Evolutionary conservation across 2,888 invertebrate species (phyloP).

Genomic region (Hypena proboscidalis): DNA sequence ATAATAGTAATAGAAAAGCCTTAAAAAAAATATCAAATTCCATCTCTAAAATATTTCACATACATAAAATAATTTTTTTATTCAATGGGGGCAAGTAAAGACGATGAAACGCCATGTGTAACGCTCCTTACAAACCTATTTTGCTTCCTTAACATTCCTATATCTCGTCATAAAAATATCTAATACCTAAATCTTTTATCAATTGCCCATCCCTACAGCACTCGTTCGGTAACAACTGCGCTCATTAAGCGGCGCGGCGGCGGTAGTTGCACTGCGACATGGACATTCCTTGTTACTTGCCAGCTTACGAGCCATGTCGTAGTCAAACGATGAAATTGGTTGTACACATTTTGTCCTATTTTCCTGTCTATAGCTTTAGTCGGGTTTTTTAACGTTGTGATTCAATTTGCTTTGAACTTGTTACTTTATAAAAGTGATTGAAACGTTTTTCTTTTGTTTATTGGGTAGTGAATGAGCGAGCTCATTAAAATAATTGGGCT

Average conservation of each 20-base stretch:
- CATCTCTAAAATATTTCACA: no score
- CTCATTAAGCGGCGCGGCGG: constrained; percentile 58
- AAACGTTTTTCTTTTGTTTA: no score
- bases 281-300: constrained; percentile 44
- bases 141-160: no score
- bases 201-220: constrained; percentile 37
- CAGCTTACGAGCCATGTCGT: constrained; percentile 26
- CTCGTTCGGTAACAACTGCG: constrained; percentile 49
- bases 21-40: no score
- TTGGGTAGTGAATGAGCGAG: no score
- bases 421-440: no score
- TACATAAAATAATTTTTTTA: neutral
- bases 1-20: no score
- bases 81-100: no score
- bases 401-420: no score
- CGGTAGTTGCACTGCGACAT: constrained; percentile 48
- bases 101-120: no score
- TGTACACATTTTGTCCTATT: neutral
- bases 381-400: neutral
- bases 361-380: neutral
- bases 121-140: no score
- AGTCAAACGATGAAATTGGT: constrained; percentile 10
- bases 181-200: neutral
- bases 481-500: no score
- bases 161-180: neutral